phyloP scores from a whole-genome alignment of 2,797 vertebrate species.

The Allobates femoralis region DNA sequence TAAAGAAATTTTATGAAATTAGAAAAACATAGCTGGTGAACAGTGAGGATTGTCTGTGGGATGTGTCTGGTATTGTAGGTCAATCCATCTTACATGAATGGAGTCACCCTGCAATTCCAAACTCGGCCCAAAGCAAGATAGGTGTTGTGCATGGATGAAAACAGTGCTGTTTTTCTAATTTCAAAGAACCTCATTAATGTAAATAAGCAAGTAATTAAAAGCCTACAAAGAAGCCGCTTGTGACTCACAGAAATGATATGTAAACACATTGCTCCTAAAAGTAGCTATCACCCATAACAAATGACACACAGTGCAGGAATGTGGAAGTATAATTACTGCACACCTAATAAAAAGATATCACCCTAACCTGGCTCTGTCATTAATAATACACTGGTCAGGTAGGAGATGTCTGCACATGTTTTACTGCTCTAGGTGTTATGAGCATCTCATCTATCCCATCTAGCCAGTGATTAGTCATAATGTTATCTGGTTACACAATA shows the following conservation, averaged over 20 bases:
- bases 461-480: neutral
- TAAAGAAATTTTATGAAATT: no score
- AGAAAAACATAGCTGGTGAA: no score
- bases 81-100: no score
- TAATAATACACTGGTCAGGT: neutral
- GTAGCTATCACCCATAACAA: neutral
- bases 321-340: neutral
- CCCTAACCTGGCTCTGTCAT: neutral
- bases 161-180: no score
- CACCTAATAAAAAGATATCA: neutral
- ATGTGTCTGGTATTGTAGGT: no score
- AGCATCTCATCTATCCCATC: neutral
- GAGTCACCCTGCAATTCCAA: no score
- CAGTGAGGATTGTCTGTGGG: no score
- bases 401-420: neutral
- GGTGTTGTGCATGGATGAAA: no score
- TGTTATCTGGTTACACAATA: neutral
- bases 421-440: neutral
- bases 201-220: neutral
- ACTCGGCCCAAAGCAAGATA: no score
- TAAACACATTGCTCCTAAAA: neutral
- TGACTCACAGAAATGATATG: neutral
- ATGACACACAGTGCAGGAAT: neutral
- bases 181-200: no score
- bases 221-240: neutral